Conservation (phyloP, 2,113 vertebrate species). For the Grantiella picta region DNA sequence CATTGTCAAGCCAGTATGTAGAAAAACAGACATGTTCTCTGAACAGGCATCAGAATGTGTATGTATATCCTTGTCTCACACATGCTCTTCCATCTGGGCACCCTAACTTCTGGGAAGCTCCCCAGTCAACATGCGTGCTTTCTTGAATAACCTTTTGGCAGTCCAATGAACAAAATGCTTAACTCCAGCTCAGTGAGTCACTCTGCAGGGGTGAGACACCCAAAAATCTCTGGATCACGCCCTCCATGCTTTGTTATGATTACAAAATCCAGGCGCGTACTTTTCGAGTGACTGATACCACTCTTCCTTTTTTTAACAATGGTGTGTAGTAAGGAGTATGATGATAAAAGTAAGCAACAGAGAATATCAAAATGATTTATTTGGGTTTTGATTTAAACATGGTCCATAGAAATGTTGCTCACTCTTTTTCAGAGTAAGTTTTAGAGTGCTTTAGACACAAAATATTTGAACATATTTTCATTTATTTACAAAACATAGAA, state of each 20-base stretch:
- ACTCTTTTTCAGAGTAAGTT: neutral
- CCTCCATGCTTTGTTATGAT: neutral
- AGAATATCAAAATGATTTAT: neutral
- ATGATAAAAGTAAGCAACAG: neutral
- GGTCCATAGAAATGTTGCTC: neutral
- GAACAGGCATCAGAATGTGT: neutral
- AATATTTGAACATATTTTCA: neutral
- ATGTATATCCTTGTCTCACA: neutral
- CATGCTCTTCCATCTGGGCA: slow-evolving; percentile 30
- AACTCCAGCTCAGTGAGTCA: neutral
- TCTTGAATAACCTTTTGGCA: slow-evolving; percentile 9
- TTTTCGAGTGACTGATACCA: neutral
- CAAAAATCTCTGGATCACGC: neutral
- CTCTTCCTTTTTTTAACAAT: neutral
- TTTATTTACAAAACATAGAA: neutral
- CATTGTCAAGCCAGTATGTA: neutral
- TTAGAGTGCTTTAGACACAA: neutral
- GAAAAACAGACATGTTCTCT: neutral
- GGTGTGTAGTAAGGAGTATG: neutral
- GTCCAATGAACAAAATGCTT: neutral
- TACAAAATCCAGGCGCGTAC: slow-evolving; percentile 30
- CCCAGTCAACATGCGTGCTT: neutral
- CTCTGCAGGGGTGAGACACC: neutral
- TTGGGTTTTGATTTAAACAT: neutral
- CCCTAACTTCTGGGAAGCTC: neutral